phyloP scores from a whole-genome alignment of 2,797 vertebrate genomes.

The Chloroceryle amazona region DNA sequence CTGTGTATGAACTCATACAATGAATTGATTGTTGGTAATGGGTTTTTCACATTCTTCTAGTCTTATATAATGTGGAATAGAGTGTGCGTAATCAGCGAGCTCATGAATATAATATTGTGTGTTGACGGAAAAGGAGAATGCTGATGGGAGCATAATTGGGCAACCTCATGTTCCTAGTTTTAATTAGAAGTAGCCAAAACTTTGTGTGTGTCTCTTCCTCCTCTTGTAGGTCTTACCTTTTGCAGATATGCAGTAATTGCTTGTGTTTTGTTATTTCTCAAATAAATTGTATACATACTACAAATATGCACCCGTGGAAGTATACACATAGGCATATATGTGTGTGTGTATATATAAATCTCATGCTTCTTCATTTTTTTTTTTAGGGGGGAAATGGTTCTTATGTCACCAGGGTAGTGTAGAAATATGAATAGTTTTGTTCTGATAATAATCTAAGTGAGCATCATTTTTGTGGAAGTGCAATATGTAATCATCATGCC shows the following conservation, averaged over 20 bases:
- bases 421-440: background rate
- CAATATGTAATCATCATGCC: background rate
- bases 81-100: conserved; percentile 52
- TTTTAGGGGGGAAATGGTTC: background rate
- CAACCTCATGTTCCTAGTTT: conserved; percentile 38
- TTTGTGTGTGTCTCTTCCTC: background rate
- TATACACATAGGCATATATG: accelerated
- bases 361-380: background rate
- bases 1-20: conserved; percentile 66
- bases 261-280: background rate
- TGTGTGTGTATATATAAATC: background rate
- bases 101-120: conserved; percentile 69
- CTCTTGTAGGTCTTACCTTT: background rate
- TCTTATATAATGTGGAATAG: conserved; percentile 74
- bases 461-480: background rate
- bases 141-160: conserved; percentile 38
- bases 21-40: conserved; percentile 77
- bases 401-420: background rate
- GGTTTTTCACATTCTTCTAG: conserved; percentile 73
- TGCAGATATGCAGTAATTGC: background rate
- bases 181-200: conserved; percentile 61
- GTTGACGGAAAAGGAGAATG: conserved; percentile 39
- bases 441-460: background rate
- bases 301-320: background rate
- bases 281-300: background rate